Conservation (phyloP, 2,888 invertebrate species). For the Hyalella azteca region DNA sequence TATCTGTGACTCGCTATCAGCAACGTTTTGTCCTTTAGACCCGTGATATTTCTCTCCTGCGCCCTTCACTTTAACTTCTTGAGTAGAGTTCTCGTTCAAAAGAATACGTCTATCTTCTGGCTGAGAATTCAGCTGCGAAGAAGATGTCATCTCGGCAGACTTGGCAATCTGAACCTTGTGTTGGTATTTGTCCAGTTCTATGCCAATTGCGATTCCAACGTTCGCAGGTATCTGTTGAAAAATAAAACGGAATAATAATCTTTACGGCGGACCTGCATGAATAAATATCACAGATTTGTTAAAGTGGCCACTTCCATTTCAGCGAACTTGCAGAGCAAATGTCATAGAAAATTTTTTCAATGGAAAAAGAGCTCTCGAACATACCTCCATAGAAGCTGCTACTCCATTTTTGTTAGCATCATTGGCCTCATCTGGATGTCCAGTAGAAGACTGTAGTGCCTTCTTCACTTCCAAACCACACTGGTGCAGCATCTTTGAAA, state of each 20-base stretch:
- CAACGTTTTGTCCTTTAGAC: too few species aligned
- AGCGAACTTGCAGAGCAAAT: too few species aligned
- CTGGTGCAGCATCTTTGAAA: background rate
- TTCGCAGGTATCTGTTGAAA: conserved; percentile 12
- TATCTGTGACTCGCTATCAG: too few species aligned
- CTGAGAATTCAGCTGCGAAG: too few species aligned
- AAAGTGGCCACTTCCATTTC: too few species aligned
- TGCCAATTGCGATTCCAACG: background rate
- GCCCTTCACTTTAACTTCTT: too few species aligned
- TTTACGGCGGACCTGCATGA: background rate
- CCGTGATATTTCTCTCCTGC: too few species aligned
- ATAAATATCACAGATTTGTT: background rate
- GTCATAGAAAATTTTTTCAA: too few species aligned
- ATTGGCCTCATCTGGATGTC: background rate
- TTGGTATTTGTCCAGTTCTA: background rate
- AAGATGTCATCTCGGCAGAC: too few species aligned
- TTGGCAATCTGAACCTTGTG: background rate
- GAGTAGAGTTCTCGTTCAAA: too few species aligned
- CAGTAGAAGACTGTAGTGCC: background rate
- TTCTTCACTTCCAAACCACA: background rate
- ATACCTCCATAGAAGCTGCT: background rate
- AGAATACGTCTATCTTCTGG: too few species aligned
- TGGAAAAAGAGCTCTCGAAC: background rate
- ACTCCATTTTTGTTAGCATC: background rate
- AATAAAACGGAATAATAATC: background rate